Evolutionary conservation across 2,888 invertebrate genomes (phyloP), one percentile per base, ranked within the genome.

Genomic region (Halictus ligatus): DNA sequence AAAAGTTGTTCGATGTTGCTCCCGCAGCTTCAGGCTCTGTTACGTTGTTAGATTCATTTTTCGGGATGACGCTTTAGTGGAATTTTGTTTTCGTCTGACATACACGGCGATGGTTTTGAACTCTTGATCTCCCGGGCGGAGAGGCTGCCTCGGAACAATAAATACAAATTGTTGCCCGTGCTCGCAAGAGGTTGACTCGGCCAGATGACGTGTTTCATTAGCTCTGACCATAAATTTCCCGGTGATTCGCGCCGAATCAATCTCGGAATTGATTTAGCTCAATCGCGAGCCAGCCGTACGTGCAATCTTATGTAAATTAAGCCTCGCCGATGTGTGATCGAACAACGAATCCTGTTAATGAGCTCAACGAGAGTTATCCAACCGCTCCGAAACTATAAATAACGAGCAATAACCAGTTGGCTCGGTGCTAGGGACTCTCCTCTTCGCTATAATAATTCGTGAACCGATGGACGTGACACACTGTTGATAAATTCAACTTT

Each of bases 171-270:
- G 54, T 43, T 40, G 54, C 58, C 29, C 12, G 4, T 15, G 46
- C 21, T 13, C 48, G 21, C n/a, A 40, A 76, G 64, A 73, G 64
- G 18, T 46, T 29, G 43, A 35, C 72, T 73, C 69, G 60, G 71
- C 10, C 50, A 21, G 72, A 71, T 76, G 80, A 80, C 75, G 80
- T 80, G 72, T 75, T 72, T 72, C 75, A 46, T 67, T 54, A 83
- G 75, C 35, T 76, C 29, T 15, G 25, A 15, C 12, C n/a, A 50
- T 69, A 60, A 78, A 82, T 78, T 81, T 25, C 60, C 50, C 58
- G n/a, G 69, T 43, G 75, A 78, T 78, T 85, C 58, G 29, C 67
- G 43, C 43, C 48, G 79, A 83, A 60, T 74, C 75, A 76, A 85
- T 72, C 72, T 48, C 35, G 58, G 21, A 76, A 85, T 74, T 77